Percentiles rank a stretch among this genome's conserved stretches.
These are phyloP conservation scores for Batillaria attramentaria DNA, from an alignment of 1,140 invertebrate genomes.

Conservation along the genomic window DNA sequence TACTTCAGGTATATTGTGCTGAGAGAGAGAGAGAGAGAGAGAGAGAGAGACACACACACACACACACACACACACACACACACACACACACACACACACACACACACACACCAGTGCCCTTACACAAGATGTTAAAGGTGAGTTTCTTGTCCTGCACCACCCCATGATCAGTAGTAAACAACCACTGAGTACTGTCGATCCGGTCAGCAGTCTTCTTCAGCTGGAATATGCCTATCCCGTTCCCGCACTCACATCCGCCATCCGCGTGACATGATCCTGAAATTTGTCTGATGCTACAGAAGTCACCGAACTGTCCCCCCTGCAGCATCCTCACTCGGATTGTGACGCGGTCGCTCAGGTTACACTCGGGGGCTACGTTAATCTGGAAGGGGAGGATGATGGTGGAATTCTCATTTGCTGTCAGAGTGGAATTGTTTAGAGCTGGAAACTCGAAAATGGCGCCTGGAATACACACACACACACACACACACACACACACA, in stretches of 20 bases:
- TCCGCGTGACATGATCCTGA: not conserved
- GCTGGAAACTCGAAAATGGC: too few relatives aligned
- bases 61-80: not conserved
- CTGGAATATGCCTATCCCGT: not conserved
- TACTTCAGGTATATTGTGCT: too few relatives aligned
- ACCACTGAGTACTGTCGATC: not conserved
- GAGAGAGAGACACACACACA: not conserved
- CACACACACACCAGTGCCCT: not conserved
- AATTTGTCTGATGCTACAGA: too few relatives aligned
- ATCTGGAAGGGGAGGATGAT: too few relatives aligned
- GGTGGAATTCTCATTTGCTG: too few relatives aligned
- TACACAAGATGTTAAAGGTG: not conserved
- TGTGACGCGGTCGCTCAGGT: too few relatives aligned
- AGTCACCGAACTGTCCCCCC: too few relatives aligned
- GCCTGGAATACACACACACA: not conserved
- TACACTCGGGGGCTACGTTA: too few relatives aligned
- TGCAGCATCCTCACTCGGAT: too few relatives aligned
- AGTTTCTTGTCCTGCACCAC: not conserved
- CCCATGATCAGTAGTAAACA: not conserved
- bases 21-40: conserved; percentile 2
- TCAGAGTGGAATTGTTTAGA: too few relatives aligned
- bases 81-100: not conserved
- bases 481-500: not conserved
- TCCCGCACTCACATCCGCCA: not conserved
- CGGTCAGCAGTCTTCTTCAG: not conserved